Conservation (phyloP, 2,113 vertebrate species). For the Blennius ocellaris region DNA sequence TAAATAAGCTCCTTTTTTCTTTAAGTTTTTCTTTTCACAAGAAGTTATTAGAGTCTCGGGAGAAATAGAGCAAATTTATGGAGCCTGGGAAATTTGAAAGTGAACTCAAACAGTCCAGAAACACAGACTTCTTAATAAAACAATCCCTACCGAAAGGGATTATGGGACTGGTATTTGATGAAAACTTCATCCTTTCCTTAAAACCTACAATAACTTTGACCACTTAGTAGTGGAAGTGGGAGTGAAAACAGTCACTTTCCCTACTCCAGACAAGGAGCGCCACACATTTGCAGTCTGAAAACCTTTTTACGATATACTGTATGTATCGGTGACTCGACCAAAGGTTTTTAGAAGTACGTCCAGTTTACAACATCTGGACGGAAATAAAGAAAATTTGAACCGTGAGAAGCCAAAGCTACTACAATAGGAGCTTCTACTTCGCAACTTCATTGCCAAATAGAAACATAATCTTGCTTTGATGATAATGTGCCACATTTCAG, state of each 20-base stretch:
- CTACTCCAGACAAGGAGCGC: not conserved
- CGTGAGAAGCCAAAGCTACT: too few relatives aligned
- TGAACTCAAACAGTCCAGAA: not conserved
- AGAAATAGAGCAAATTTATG: not conserved
- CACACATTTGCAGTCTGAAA: not conserved
- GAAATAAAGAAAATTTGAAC: too few relatives aligned
- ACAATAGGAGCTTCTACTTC: not conserved
- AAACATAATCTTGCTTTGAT: not conserved
- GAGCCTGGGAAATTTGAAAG: not conserved
- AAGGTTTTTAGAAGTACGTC: not conserved
- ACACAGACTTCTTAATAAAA: slow-evolving; percentile 5
- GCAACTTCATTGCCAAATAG: not conserved
- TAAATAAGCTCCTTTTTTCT: not conserved
- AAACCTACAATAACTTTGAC: not conserved
- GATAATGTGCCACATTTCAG: not conserved
- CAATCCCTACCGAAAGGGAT: not conserved
- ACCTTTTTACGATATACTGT: not conserved
- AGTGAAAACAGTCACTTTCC: not conserved
- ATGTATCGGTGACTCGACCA: not conserved
- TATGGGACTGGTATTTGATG: not conserved
- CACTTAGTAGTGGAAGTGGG: not conserved
- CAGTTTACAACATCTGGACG: not conserved
- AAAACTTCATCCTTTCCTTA: not conserved
- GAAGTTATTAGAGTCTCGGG: not conserved
- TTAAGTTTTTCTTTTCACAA: not conserved